Conservation (phyloP, 1,140 invertebrate species). For the Bicyclus anynana region DNA sequence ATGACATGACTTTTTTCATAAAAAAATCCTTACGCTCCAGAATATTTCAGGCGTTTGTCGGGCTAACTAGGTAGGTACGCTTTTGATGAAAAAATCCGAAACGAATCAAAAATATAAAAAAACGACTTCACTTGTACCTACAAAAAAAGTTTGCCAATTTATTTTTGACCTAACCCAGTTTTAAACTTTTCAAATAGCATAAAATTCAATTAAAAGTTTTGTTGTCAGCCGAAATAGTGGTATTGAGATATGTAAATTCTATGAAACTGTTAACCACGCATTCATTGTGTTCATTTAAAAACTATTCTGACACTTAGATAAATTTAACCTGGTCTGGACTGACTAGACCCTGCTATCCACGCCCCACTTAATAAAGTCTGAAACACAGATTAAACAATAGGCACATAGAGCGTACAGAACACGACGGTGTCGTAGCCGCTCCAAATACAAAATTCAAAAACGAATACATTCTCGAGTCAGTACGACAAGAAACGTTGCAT, state of each 20-base stretch:
- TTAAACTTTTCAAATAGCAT: constrained; percentile 3
- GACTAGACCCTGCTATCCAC: no score
- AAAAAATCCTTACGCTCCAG: neutral
- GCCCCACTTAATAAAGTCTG: no score
- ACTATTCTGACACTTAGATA: no score
- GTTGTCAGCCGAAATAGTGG: neutral
- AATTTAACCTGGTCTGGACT: no score
- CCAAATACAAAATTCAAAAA: no score
- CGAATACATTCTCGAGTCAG: no score
- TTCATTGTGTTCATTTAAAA: no score
- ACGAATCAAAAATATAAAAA: neutral
- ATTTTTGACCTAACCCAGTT: constrained; percentile 10
- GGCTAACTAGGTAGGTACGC: neutral
- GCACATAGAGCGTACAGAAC: no score
- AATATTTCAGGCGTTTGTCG: constrained; percentile 4
- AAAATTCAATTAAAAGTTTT: constrained; percentile 6
- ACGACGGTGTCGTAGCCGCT: no score
- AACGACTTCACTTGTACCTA: neutral
- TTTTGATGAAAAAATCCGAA: constrained; percentile 2
- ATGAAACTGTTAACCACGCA: no score
- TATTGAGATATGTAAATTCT: neutral
- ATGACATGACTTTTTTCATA: neutral
- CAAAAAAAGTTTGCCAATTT: constrained; percentile 6
- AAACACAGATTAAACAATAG: no score
- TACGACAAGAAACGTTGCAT: no score